Percentiles rank a stretch among this genome's conserved stretches.
phyloP scores from a whole-genome alignment of 2,888 invertebrate genomes.

The Linnaemya vulpina region DNA sequence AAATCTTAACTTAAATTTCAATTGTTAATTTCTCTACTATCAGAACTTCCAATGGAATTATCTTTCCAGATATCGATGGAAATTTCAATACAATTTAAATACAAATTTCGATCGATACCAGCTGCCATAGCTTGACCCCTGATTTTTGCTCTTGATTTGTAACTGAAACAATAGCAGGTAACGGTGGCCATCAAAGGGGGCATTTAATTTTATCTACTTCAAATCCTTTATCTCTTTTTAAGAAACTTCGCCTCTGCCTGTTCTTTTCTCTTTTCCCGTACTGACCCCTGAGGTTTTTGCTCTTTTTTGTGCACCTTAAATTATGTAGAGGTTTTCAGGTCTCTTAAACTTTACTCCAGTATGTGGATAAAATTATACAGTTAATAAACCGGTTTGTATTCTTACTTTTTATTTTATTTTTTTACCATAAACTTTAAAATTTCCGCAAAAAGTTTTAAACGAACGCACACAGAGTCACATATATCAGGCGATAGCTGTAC shows the following conservation, averaged over 20 bases:
- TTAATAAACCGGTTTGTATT: constrained; percentile 59
- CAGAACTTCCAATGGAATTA: too few species aligned
- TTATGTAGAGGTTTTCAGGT: constrained; percentile 57
- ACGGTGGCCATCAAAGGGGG: too few species aligned
- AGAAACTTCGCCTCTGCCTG: background rate
- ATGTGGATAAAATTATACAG: constrained; percentile 60
- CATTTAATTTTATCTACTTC: background rate
- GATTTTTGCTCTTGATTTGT: too few species aligned
- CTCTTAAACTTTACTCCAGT: constrained; percentile 51
- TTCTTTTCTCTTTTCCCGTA: background rate
- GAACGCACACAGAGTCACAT: background rate
- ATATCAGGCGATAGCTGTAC: constrained; percentile 48
- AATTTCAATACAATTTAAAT: too few species aligned
- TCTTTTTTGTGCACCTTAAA: constrained; percentile 46
- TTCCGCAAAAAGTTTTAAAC: constrained; percentile 38
- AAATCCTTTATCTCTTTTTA: background rate
- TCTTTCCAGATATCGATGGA: too few species aligned
- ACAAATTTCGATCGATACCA: too few species aligned
- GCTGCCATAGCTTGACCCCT: too few species aligned
- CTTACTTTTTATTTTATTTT: background rate
- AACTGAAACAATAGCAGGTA: too few species aligned
- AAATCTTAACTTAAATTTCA: too few species aligned
- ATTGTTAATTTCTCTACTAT: too few species aligned
- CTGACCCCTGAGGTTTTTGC: constrained; percentile 42
- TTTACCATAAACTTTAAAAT: constrained; percentile 56